These are phyloP conservation scores for Periphyllus acericola DNA, from an alignment of 2,888 invertebrate species.

Conservation along the genomic window DNA sequence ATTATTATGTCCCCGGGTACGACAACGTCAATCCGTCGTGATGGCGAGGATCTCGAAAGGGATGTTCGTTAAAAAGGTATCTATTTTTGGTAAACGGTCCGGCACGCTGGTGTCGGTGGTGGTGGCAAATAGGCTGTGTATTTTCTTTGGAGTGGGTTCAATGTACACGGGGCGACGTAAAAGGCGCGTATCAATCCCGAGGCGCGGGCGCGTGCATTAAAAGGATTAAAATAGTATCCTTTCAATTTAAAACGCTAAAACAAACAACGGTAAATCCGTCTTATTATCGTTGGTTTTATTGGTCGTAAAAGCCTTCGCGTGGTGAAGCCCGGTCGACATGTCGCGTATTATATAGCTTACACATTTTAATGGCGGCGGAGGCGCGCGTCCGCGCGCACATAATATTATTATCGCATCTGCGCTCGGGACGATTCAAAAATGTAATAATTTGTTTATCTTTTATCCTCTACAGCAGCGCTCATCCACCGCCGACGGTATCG, in stretches of 20 bases:
- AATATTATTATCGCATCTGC: not conserved
- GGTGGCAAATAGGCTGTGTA: conserved; percentile 27
- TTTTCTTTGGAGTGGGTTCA: conserved; percentile 59
- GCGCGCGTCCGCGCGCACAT: not conserved
- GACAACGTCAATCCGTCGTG: not conserved
- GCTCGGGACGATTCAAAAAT: conserved; percentile 4
- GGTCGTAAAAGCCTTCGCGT: conserved; percentile 49
- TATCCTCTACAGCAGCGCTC: too few relatives aligned
- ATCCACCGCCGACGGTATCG: not conserved
- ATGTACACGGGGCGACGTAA: conserved; percentile 29
- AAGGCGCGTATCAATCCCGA: conserved; percentile 35
- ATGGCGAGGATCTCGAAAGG: not conserved
- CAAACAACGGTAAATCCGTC: conserved; percentile 59
- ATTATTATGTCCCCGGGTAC: not conserved
- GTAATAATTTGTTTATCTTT: not conserved
- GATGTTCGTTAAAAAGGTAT: conserved; percentile 38
- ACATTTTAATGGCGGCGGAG: not conserved
- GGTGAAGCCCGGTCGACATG: conserved; percentile 8
- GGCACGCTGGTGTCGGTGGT: too few relatives aligned
- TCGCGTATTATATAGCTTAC: conserved; percentile 1
- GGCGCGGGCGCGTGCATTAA: conserved; percentile 12
- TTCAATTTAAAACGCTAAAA: conserved; percentile 54
- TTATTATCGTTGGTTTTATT: conserved; percentile 54
- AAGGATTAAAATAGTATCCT: conserved; percentile 60
- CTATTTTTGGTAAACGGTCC: conserved; percentile 40